Evolutionary conservation across 2,888 invertebrate species (phyloP).

Genomic region (Tipula confusa): DNA sequence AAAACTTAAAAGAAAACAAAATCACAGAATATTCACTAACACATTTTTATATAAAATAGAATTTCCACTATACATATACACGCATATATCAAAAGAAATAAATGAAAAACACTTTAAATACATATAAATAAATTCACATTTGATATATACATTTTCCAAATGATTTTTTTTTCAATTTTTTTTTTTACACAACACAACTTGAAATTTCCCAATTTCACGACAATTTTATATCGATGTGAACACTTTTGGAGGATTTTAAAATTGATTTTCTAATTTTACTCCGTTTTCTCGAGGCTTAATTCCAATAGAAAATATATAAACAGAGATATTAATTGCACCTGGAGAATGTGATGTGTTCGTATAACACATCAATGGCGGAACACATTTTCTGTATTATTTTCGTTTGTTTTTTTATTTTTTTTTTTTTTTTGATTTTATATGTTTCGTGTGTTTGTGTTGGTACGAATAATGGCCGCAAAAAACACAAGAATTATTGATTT

Average conservation of each 20-base stretch:
- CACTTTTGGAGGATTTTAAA: neutral
- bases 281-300: neutral
- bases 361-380: conserved; percentile 32
- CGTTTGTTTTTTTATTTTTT: too few species aligned
- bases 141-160: neutral
- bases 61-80: conserved; percentile 5
- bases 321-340: conserved; percentile 31
- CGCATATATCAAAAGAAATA: neutral
- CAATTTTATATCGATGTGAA: neutral
- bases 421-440: neutral
- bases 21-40: conserved; percentile 26
- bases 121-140: conserved; percentile 1
- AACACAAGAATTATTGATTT: conserved; percentile 30
- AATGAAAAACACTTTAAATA: conserved; percentile 12
- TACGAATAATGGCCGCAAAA: conserved; percentile 30
- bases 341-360: conserved; percentile 30
- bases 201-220: neutral
- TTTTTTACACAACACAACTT: neutral
- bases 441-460: neutral
- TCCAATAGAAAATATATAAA: neutral
- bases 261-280: neutral
- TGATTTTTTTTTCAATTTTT: neutral
- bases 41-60: neutral
- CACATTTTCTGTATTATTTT: conserved; percentile 28
- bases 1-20: conserved; percentile 27